Evolutionary conservation across 1,140 invertebrate genomes (phyloP), one percentile per base, ranked within the genome.

Genomic region (Heterodera carotae): DNA sequence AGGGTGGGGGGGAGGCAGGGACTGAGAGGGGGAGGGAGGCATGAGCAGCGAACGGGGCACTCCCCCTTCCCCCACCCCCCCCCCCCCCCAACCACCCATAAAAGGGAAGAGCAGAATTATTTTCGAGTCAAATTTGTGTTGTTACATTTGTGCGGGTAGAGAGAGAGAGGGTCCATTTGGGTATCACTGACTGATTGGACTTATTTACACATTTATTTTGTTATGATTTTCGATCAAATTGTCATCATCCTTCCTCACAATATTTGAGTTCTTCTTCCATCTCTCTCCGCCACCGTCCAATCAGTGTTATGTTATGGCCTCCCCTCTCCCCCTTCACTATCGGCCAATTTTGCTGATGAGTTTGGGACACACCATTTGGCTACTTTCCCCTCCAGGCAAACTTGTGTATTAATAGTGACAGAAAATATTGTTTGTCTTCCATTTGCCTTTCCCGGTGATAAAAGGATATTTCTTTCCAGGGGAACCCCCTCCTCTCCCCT

Each of bases 361-460:
- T 8, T 39, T 39, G 39, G 39, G 39, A 10, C 4, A 39, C 39
- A 39, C 2, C 39, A 39, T 39, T 39, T 39, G 39, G 39, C 39
- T 39, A 8, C 39, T 39, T n/a, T 39, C 39, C 39, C 39, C 48
- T 53, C 18, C 48, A 53, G 48, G 48, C 48, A 53, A 22, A 0
- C 12, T 53, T 10, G 1, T 53, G 48, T 22, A 12, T 53, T 18
- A 53, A 18, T 22, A 18, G 18, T 43, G 48, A 53, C 12, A 53
- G n/a, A n/a, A n/a, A n/a, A n/a, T n/a, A n/a, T n/a, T n/a, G n/a
- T 53, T 15, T 22, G 48, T 18, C 48, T 53, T 53, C 18, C 48
- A 6, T 39, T 39, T 39, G 39, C 39, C 59, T 29, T 66, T 43
- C 33, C 62, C 62, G 6, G 62, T 66, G 62, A 66, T 62, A 62